Evolutionary conservation across 2,113 vertebrate genomes (phyloP), one percentile per base, ranked within the genome.

Genomic region (Poecile atricapillus): DNA sequence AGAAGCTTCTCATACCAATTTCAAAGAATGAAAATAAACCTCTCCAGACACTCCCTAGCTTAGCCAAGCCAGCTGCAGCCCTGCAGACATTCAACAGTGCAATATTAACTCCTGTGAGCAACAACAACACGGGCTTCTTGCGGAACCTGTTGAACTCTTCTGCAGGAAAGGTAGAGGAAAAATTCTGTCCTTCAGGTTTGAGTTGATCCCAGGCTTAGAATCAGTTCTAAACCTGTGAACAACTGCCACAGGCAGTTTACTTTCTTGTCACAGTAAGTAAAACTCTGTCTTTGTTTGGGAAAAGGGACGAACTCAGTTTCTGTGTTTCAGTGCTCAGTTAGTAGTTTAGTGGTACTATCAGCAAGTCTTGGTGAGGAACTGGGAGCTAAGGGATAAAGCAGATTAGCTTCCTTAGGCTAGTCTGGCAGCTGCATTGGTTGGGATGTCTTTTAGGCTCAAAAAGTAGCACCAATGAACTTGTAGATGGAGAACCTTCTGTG

Each of bases 71-170:
- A n/a, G 50, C 87, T 64, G 85, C 98, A 33, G 96, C 97, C 62
- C 97, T 98, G 52, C 98, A 98, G 74, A 98, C 98, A 3, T 98
- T 98, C 83, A 98, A 98, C 93, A 98, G 97, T 93, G 97, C 98
- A 63, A 98, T 98, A 89, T 62, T 98, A 50, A 97, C 97, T 17
- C 98, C 98, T 11, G 97, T 98, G 76, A 98, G 98, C 97, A 98
- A 97, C 97, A 98, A 98, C 13, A 98, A 94, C 90, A 97, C 98
- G 0, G 97, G 98, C 18, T 98, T 98, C 83, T 67, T 98, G 85
- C 84, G 98, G 55, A 98, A 98, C 91, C 98, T 98, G 14, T 53
- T 98, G 65, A 98, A 98, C 94, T 98, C 98, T 56, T 97, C 98
- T 53, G 91, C 96, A 82, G 97, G 89, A 83, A 98, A 98, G 98